Percentiles rank a stretch among this genome's conserved stretches.
These are phyloP conservation scores for Drosophila nigrodunni DNA, from an alignment of 1,140 invertebrate species.

Conservation along the genomic window DNA sequence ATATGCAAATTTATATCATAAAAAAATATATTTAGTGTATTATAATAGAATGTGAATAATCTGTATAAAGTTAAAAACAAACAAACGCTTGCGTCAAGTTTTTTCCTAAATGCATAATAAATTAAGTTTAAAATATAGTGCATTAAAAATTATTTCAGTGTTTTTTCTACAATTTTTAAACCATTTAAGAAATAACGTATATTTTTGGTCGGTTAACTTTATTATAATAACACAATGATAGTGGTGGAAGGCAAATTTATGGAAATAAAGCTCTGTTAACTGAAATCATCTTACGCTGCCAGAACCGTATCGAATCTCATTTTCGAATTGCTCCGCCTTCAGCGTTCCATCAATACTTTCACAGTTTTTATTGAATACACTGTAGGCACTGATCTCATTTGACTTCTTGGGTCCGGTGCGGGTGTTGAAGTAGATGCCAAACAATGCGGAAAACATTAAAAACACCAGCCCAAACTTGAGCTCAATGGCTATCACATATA, in stretches of 20 bases:
- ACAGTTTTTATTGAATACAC: conserved; percentile 98
- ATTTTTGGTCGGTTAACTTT: conserved; percentile 1
- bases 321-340: conserved; percentile 97
- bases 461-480: conserved; percentile 96
- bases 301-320: conserved; percentile 90
- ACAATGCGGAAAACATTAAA: conserved; percentile 91
- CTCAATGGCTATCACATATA: conserved; percentile 90
- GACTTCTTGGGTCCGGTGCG: conserved; percentile 88
- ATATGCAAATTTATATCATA: conserved; percentile 1
- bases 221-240: neutral
- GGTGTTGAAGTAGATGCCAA: conserved; percentile 94
- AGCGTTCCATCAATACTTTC: conserved; percentile 96
- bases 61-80: conserved; percentile 29
- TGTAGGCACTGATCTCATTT: conserved; percentile 97
- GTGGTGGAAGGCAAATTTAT: neutral
- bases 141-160: neutral
- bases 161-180: neutral
- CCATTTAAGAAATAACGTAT: neutral
- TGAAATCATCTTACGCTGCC: conserved; percentile 75
- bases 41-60: conserved; percentile 32
- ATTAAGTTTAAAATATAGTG: conserved; percentile 1
- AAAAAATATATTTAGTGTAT: conserved; percentile 20
- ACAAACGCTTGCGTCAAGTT: conserved; percentile 1
- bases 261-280: neutral
- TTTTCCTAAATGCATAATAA: conserved; percentile 11